Evolutionary conservation across 2,888 invertebrate species (phyloP), one percentile per base, ranked within the genome.

Genomic region (Synergus laeviventris): DNA sequence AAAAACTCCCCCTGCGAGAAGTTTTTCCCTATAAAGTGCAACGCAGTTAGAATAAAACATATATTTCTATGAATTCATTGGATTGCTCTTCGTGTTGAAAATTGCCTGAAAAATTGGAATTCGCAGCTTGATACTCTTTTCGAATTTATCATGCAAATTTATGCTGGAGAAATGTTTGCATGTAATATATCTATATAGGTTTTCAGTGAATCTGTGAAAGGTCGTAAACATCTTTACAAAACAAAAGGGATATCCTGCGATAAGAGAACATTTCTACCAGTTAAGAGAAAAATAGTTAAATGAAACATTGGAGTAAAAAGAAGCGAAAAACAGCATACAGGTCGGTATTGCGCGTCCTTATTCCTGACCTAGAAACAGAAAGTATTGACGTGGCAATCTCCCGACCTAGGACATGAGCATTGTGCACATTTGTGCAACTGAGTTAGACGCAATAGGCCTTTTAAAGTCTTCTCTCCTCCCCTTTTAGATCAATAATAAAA

Each of bases 281-380:
- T 56, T 56, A 12, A 2, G n/a, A 11, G 11, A 18, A 56, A 56
- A 18, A 18, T 21, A 1, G 21, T 21, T 18, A 21, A 64, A 64
- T 7, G n/a, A 49, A 4, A 24, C 31, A 31, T n/a, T 36, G 24
- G n/a, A 49, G 31, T 70, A n/a, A 49, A 66, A 70, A 31, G 14
- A 24, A 24, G 9, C 9, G 9, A 49, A 70, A 70, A 70, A 70
- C n/a, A 16, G 16, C 9, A 70, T 24, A 1, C 18, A 18, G 12
- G 45, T 45, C 3, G 49, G 21, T 45, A 70, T 70, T 16, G 24
- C 49, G 70, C 42, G 31, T 49, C n/a, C 49, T 70, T 70, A 49
- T 70, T 70, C 49, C 49, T 70, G 49, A 70, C 70, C 70, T n/a
- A 70, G 70, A 70, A 70, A 70, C 49, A 45, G 31, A 70, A 70